Evolutionary conservation across 2,113 vertebrate species (phyloP).

Genomic region (Platycercus adscitus): DNA sequence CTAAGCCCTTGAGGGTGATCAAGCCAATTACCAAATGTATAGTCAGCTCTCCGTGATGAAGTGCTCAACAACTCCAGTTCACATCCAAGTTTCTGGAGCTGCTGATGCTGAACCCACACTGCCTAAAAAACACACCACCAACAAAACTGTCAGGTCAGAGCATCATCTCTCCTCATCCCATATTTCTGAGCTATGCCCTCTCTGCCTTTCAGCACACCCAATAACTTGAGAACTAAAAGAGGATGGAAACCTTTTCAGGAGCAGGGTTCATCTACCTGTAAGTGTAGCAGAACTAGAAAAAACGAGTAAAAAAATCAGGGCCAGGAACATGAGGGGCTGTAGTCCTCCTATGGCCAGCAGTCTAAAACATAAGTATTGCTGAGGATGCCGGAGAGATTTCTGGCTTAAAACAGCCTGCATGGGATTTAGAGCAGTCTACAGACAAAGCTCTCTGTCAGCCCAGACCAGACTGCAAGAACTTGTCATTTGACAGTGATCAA

Average conservation of each 20-base stretch:
- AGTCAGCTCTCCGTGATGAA: background rate
- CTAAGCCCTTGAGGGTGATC: background rate
- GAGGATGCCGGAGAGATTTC: background rate
- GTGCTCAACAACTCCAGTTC: background rate
- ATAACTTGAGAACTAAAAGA: background rate
- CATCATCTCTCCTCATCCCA: accelerated
- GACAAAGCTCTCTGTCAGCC: background rate
- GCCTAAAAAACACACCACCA: background rate
- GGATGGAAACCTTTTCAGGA: background rate
- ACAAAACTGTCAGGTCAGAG: background rate
- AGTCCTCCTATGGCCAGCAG: background rate
- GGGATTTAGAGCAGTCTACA: background rate
- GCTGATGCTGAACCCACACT: background rate
- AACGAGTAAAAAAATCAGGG: background rate
- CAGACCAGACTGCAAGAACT: background rate
- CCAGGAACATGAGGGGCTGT: background rate
- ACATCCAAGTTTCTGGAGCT: background rate
- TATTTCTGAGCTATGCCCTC: background rate
- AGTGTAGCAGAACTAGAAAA: background rate
- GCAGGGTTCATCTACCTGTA: background rate
- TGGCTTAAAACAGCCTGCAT: background rate
- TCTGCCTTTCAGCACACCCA: background rate
- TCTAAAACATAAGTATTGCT: background rate
- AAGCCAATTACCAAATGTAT: background rate
- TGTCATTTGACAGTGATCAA: background rate